Evolutionary conservation across 2,113 vertebrate species (phyloP), one percentile per base, ranked within the genome.

Genomic region (Picathartes gymnocephalus): DNA sequence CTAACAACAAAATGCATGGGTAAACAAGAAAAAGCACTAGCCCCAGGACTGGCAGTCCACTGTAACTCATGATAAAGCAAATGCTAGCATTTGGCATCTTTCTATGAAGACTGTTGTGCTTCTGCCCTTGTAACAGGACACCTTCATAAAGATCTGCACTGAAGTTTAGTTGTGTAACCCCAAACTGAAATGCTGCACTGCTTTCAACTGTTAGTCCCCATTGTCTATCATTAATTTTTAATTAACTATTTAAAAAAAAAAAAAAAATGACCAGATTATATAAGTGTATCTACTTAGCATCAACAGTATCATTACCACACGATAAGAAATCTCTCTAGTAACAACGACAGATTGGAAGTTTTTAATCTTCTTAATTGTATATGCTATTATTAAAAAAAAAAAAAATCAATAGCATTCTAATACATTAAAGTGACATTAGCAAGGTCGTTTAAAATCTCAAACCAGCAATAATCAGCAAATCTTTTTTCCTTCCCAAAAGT

Each of bases 291-390:
- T 95, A 89, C 62, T 94, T 96, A 94, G 44, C 62, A 81, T 60
- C 60, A 86, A 80, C 92, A 86, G 69, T 94, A 93, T 78, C 82
- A 86, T 88, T 94, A 73, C 6, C 39, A 64, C 60, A 51, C 77
- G 57, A 71, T 58, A 68, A 88, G 78, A 96, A 95, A 77, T 12
- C 28, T 79, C 78, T 93, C 70, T 88, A 93, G 89, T 72, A 95
- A 81, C 33, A 92, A 64, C 28, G 91, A 61, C 88, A 89, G 56
- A 70, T 91, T 84, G 83, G 57, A 93, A 57, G 73, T 93, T 94
- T 92, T 86, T 95, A 82, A 94, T 95, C 58, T 94, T 96, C 88
- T 84, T 86, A 86, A 95, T 90, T 79, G 66, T 96, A 93, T 69
- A 95, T 53, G 65, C 70, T 90, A 45, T 92, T 97, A 96, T 93